These are phyloP conservation scores for Drosophila seguyi DNA, from an alignment of 1,140 invertebrate species.

Conservation along the genomic window DNA sequence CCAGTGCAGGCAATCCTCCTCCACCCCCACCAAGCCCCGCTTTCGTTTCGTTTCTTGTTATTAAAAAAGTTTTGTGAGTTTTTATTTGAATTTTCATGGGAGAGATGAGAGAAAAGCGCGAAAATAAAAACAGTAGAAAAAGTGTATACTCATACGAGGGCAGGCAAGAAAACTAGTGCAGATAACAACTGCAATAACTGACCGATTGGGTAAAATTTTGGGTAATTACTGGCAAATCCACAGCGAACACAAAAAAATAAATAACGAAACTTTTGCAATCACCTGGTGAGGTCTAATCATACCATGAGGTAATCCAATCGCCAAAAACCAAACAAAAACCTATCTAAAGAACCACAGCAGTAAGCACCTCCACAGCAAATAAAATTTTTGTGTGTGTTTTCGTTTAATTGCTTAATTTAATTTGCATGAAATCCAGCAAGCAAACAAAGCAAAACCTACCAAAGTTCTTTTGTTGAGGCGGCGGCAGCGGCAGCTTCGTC, in stretches of 20 bases:
- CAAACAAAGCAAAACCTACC: constrained; percentile 63
- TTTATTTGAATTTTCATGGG: constrained; percentile 55
- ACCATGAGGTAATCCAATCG: constrained; percentile 43
- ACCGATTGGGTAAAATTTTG: constrained; percentile 40
- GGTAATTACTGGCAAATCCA: constrained; percentile 41
- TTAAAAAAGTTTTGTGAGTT: constrained; percentile 61
- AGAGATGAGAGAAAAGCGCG: constrained; percentile 5
- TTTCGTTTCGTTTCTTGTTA: constrained; percentile 22
- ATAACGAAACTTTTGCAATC: constrained; percentile 49
- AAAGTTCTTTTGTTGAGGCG: constrained; percentile 77
- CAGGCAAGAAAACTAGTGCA: constrained; percentile 18
- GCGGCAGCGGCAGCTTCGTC: constrained; percentile 1
- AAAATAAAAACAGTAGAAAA: constrained; percentile 13
- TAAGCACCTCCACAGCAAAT: constrained; percentile 18
- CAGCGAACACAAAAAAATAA: constrained; percentile 17
- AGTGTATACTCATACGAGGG: constrained; percentile 10
- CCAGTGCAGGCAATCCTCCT: constrained; percentile 12
- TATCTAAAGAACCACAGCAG: constrained; percentile 35
- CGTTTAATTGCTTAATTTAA: constrained; percentile 78
- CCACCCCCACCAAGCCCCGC: too few species aligned
- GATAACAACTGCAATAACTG: constrained; percentile 36
- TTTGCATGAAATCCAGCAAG: constrained; percentile 72
- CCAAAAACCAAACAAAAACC: constrained; percentile 16
- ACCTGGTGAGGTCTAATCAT: constrained; percentile 24
- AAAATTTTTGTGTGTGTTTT: constrained; percentile 46